Percentiles rank a stretch among this genome's conserved stretches.
Conservation (phyloP, 2,113 vertebrate genomes). For the Apistogramma diplotaenia region DNA sequence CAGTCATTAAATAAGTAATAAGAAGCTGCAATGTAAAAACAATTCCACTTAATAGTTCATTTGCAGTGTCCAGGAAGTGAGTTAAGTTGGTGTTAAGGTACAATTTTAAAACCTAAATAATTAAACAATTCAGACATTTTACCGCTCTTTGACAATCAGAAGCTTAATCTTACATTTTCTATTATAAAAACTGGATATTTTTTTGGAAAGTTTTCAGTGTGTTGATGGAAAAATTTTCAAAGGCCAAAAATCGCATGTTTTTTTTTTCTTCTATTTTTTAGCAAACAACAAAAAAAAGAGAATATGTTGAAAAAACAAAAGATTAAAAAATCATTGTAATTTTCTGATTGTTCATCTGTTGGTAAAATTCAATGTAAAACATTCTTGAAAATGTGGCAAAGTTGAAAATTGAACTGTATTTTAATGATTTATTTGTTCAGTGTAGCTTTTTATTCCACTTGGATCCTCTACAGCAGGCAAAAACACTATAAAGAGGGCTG, state of each 20-base stretch:
- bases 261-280: background rate
- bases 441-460: background rate
- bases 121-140: background rate
- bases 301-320: background rate
- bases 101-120: too few species aligned
- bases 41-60: background rate
- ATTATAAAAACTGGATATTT: background rate
- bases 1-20: conserved; percentile 1
- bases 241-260: background rate
- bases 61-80: background rate
- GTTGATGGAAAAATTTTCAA: background rate
- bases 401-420: background rate
- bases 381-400: background rate
- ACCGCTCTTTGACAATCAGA: too few species aligned
- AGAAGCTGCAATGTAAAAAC: conserved; percentile 1
- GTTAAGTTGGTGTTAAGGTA: background rate
- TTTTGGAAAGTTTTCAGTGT: background rate
- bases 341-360: too few species aligned
- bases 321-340: too few species aligned
- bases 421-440: background rate
- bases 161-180: background rate
- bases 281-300: background rate
- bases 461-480: background rate
- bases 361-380: background rate
- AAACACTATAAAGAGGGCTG: background rate